These are phyloP conservation scores for Reticulitermes lucifugus DNA, from an alignment of 2,888 invertebrate genomes.

Conservation along the genomic window DNA sequence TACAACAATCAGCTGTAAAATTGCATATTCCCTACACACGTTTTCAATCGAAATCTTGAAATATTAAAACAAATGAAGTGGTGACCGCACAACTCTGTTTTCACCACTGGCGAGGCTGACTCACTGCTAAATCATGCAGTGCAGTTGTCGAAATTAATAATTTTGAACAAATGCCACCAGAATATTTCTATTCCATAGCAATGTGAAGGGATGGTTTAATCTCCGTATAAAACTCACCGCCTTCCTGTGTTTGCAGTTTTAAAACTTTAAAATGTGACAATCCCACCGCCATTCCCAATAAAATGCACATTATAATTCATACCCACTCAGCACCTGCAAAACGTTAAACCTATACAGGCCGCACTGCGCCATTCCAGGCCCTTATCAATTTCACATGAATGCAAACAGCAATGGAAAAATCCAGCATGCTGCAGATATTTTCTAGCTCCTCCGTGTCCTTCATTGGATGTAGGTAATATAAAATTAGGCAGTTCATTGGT, in stretches of 20 bases:
- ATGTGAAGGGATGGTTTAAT: neutral
- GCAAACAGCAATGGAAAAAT: neutral
- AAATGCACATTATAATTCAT: slow-evolving; percentile 23
- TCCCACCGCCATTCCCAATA: neutral
- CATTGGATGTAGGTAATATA: too few relatives aligned
- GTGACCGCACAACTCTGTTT: neutral
- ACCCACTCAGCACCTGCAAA: slow-evolving; percentile 22
- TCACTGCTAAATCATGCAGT: neutral
- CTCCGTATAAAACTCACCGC: neutral
- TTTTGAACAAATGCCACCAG: slow-evolving; percentile 13
- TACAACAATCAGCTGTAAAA: slow-evolving; percentile 7
- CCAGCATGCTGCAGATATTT: neutral
- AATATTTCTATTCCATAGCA: slow-evolving; percentile 21
- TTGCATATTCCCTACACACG: neutral
- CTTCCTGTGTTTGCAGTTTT: slow-evolving; percentile 9
- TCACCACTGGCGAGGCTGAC: neutral
- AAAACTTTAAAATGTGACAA: slow-evolving; percentile 27
- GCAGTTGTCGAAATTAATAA: slow-evolving; percentile 22
- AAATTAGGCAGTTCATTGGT: too few relatives aligned
- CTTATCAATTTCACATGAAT: neutral
- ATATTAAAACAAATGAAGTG: slow-evolving; percentile 26
- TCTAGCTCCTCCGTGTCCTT: too few relatives aligned
- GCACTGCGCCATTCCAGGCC: neutral
- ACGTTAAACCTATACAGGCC: neutral
- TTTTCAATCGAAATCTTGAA: slow-evolving; percentile 22